phyloP scores from a whole-genome alignment of 2,888 invertebrate genomes.

The Eristalis intricaria region DNA sequence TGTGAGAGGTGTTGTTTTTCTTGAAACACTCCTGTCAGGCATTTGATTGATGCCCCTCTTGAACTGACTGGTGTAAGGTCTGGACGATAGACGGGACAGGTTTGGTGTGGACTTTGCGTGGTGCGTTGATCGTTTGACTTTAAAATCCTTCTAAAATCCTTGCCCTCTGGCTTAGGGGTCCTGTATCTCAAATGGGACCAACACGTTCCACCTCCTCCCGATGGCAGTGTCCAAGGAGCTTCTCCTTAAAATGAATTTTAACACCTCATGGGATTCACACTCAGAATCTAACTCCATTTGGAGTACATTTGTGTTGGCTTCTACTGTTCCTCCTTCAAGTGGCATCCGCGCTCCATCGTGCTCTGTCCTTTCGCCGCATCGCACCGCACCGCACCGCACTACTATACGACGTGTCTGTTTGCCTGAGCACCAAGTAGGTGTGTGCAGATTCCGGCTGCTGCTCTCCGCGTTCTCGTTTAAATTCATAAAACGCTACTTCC shows the following conservation, averaged over 20 bases:
- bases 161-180: no score
- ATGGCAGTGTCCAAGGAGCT: no score
- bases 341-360: slow-evolving; percentile 2
- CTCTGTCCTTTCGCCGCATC: slow-evolving; percentile 32
- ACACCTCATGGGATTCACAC: background rate
- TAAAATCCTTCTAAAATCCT: no score
- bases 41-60: background rate
- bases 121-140: no score
- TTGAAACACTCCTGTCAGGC: background rate
- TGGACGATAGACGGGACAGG: no score
- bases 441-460: slow-evolving; percentile 15
- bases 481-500: slow-evolving; percentile 67
- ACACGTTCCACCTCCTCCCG: no score
- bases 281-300: background rate
- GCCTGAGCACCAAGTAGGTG: slow-evolving; percentile 53
- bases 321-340: slow-evolving; percentile 45
- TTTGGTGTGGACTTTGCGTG: no score
- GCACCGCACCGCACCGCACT: background rate
- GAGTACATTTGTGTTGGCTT: background rate
- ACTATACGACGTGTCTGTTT: background rate
- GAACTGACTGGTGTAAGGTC: no score
- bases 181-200: no score
- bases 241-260: no score
- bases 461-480: slow-evolving; percentile 30
- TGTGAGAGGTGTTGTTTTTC: background rate